These are phyloP conservation scores for Palythoa heliodiscus DNA, from an alignment of 92 coral and sea anemone genomes.

Conservation along the genomic window DNA sequence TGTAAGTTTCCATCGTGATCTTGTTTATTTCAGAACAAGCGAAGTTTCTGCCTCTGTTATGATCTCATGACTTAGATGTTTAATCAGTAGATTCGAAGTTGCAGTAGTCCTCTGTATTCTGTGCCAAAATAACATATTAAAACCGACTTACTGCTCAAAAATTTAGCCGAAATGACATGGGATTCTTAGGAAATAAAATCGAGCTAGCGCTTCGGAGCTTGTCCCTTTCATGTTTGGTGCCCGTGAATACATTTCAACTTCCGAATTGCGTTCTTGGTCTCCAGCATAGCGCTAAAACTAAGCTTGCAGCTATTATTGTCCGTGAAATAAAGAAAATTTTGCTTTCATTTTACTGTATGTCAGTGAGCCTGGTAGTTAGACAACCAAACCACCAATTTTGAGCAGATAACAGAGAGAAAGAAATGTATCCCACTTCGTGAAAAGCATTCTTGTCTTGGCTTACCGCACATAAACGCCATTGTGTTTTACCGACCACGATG, in stretches of 20 bases:
- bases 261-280: not conserved
- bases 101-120: conserved; percentile 1
- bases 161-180: not conserved
- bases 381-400: conserved; percentile 12
- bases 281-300: not conserved
- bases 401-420: conserved; percentile 6
- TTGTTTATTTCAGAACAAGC: conserved; percentile 21
- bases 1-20: not conserved
- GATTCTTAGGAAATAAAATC: not conserved
- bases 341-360: not conserved
- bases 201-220: not conserved
- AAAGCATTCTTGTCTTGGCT: not conserved
- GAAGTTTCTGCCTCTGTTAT: conserved; percentile 13
- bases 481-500: conserved; percentile 11
- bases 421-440: conserved; percentile 7
- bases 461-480: not conserved
- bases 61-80: conserved; percentile 45
- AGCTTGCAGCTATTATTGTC: not conserved
- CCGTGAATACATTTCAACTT: conserved; percentile 29
- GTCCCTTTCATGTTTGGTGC: conserved; percentile 32
- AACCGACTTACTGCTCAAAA: not conserved
- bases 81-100: conserved; percentile 1
- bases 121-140: conserved; percentile 8
- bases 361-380: conserved; percentile 24
- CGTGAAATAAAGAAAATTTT: not conserved